Percentiles rank a stretch among this genome's conserved stretches.
Evolutionary conservation across 1,140 invertebrate species (phyloP).

Genomic region (Diabrotica undecimpunctata): DNA sequence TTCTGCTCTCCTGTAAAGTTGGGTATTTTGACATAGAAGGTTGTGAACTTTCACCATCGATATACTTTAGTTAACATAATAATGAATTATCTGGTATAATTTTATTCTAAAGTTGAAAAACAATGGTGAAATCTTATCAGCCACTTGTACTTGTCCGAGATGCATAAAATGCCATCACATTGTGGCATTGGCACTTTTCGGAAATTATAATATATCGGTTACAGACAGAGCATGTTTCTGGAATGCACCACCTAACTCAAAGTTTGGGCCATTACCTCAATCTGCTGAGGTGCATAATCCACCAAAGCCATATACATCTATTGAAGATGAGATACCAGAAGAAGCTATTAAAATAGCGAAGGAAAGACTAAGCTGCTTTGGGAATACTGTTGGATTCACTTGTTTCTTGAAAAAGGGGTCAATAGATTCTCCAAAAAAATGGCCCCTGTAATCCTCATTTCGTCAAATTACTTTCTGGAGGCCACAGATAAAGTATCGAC

Average conservation of each 20-base stretch:
- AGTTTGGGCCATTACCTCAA: conserved; percentile 7
- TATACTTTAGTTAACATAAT: too few species aligned
- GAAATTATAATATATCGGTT: conserved; percentile 21
- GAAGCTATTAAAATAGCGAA: conserved; percentile 11
- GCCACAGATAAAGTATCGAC: neutral
- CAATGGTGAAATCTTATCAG: conserved; percentile 3
- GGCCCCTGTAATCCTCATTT: conserved; percentile 14
- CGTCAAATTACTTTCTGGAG: conserved; percentile 14
- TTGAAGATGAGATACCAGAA: conserved; percentile 16
- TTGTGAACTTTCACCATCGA: too few species aligned
- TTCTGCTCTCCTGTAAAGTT: too few species aligned
- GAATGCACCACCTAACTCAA: conserved; percentile 21
- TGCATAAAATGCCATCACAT: conserved; percentile 27
- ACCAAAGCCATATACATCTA: conserved; percentile 18
- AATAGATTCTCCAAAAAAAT: conserved; percentile 5
- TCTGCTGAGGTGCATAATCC: conserved; percentile 21
- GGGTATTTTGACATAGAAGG: too few species aligned
- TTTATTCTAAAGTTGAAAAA: too few species aligned
- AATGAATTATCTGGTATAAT: too few species aligned
- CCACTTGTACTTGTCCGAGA: conserved; percentile 19
- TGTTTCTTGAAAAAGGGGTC: conserved; percentile 17
- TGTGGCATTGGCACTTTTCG: conserved; percentile 17
- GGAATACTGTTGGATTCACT: conserved; percentile 25
- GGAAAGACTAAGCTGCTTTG: conserved; percentile 14
- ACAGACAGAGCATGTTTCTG: conserved; percentile 22